Evolutionary conservation across 2,888 invertebrate genomes (phyloP), one percentile per base, ranked within the genome.

Genomic region (Drosophila emarginata): DNA sequence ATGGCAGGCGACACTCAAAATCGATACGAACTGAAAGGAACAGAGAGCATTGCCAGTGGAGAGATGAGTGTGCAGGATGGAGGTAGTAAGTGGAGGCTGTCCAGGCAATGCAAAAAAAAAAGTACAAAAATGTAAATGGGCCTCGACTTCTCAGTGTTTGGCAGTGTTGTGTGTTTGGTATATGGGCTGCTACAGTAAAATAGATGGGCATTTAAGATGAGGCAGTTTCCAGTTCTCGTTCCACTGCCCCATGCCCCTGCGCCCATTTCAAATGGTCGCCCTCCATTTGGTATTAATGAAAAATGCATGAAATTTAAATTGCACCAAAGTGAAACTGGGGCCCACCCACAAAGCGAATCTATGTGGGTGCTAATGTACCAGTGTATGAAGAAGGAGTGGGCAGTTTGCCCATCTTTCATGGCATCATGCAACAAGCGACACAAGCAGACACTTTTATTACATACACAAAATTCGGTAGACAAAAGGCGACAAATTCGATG

Each of bases 221-320:
- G 67, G n/a, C 36, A 36, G 28, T 26, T 36, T 37, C 72, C 36
- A 36, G 28, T 26, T 36, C 37, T 71, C 11, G 56, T 62, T 56
- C 15, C 26, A 26, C 12, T 32, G 32, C 32, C 32, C 32, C 7
- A 32, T 32, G 32, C 11, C 32, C 11, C 32, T 1, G 4, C 4
- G 9, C 11, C 9, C 32, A 32, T 32, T 9, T 71, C 72, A 65
- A 79, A 66, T 78, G 79, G 67, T 74, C 68, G 76, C 63, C 66
- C 61, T 70, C 70, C 68, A 80, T 74, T 69, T 45, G 78, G 74
- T 77, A 86, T 81, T 88, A 82, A 89, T 90, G 88, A 87, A 90
- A 90, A 87, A 90, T 90, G 87, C 89, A 90, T 90, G 89, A 90
- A 90, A 88, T 90, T 88, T 90, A 86, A 90, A 90, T 90, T 85